Conservation (phyloP, 37 sponge, comb jelly and placozoan species). For the Trichoplax adhaerens region DNA sequence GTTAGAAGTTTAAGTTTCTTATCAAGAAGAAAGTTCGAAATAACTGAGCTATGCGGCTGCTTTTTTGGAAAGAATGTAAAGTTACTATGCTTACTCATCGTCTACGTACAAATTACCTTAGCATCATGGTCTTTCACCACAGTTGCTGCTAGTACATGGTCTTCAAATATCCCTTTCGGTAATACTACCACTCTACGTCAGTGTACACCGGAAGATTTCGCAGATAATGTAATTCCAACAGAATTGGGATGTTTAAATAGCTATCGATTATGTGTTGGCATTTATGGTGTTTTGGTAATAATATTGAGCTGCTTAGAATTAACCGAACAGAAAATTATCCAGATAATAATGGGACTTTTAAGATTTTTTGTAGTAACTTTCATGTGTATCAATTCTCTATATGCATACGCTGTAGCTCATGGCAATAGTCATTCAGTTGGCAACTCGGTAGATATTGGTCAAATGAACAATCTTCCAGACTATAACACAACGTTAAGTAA, state of each 20-base stretch:
- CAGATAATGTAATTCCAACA: slow-evolving; percentile 17
- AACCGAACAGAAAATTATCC: slow-evolving; percentile 71
- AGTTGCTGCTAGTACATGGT: slow-evolving; percentile 74
- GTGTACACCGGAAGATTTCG: slow-evolving; percentile 43
- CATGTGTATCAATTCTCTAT: too few relatives aligned
- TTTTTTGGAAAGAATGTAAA: slow-evolving; percentile 38
- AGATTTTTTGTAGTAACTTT: slow-evolving; percentile 27
- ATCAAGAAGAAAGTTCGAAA: slow-evolving; percentile 46
- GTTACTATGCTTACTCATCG: slow-evolving; percentile 33
- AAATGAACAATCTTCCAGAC: too few relatives aligned
- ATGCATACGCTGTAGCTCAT: too few relatives aligned
- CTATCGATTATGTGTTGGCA: slow-evolving; percentile 50
- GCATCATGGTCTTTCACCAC: slow-evolving; percentile 40
- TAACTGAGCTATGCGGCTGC: slow-evolving; percentile 43
- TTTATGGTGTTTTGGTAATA: slow-evolving; percentile 53
- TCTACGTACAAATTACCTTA: slow-evolving; percentile 41
- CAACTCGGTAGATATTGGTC: too few relatives aligned
- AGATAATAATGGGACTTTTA: slow-evolving; percentile 44
- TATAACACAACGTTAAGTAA: too few relatives aligned
- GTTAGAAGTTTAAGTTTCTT: too few relatives aligned
- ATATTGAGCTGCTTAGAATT: slow-evolving; percentile 43
- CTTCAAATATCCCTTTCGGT: slow-evolving; percentile 62
- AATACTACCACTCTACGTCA: slow-evolving; percentile 12
- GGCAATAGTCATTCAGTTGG: too few relatives aligned
- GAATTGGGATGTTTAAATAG: slow-evolving; percentile 24